Percentiles rank a stretch among this genome's conserved stretches.
phyloP scores from a whole-genome alignment of 2,888 invertebrate species.

The Pseudanteris insignis region DNA sequence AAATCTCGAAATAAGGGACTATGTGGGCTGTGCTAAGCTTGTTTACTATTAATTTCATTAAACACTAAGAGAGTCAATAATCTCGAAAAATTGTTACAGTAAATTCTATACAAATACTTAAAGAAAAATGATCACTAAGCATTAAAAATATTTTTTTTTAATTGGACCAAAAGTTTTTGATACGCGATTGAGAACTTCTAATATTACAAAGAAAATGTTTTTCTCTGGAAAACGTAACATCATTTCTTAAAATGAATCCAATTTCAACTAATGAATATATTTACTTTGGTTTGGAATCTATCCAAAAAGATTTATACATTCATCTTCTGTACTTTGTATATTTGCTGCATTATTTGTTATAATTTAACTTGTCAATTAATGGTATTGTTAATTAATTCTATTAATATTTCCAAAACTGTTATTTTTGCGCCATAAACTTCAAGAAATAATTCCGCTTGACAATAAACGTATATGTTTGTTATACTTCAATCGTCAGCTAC shows the following conservation, averaged over 20 bases:
- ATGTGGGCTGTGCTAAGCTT: constrained; percentile 4
- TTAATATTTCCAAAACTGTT: constrained; percentile 14
- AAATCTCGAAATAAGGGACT: background rate
- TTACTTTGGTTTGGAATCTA: constrained; percentile 15
- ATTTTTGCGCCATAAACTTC: constrained; percentile 13
- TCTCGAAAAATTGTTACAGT: no score
- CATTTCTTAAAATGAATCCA: constrained; percentile 39
- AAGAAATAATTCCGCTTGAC: background rate
- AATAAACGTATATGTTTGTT: constrained; percentile 5
- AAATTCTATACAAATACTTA: no score
- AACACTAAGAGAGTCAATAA: constrained; percentile 18
- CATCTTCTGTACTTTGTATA: constrained; percentile 9
- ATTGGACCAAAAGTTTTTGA: no score
- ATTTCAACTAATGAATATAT: constrained; percentile 38
- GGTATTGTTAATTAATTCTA: constrained; percentile 25
- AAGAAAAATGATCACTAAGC: no score
- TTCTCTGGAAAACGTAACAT: constrained; percentile 22
- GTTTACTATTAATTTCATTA: constrained; percentile 8
- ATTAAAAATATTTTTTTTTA: no score
- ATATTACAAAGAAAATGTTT: constrained; percentile 18
- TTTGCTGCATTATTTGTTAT: constrained; percentile 18
- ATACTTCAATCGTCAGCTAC: constrained; percentile 10
- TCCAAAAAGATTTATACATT: constrained; percentile 29
- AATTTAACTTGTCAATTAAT: constrained; percentile 21
- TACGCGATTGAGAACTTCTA: no score